Evolutionary conservation across 2,888 invertebrate species (phyloP).

Genomic region (Tanytarsus gracilentus): DNA sequence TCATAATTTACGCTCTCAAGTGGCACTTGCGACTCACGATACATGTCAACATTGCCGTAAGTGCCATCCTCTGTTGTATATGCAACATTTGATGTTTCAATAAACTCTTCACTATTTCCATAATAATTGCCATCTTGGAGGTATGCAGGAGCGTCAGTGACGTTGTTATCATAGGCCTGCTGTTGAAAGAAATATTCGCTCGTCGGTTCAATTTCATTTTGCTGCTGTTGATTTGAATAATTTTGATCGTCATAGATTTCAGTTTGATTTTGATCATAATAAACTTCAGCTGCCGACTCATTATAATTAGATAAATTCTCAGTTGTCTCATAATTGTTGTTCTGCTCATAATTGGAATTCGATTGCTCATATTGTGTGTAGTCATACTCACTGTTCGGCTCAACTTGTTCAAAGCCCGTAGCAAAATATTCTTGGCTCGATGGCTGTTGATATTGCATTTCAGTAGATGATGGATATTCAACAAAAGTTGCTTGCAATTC

Average conservation of each 20-base stretch:
- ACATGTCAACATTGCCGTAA: background rate
- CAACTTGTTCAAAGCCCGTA: background rate
- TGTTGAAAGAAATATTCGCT: background rate
- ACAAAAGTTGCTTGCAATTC: conserved; percentile 12
- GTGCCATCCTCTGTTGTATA: background rate
- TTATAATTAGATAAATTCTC: background rate
- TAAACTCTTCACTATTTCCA: background rate
- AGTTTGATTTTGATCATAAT: background rate
- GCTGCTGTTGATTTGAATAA: conserved; percentile 12
- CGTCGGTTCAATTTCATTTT: background rate
- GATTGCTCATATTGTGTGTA: conserved; percentile 14
- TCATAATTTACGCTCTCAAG: conserved; percentile 26
- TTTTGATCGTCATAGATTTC: conserved; percentile 16
- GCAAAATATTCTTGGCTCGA: background rate
- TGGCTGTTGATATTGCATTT: background rate
- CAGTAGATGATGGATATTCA: background rate
- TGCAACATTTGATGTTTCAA: conserved; percentile 11
- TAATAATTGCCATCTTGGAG: conserved; percentile 16
- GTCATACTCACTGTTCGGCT: background rate
- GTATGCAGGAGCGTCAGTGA: background rate
- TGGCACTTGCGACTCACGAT: conserved; percentile 8
- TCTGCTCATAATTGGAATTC: conserved; percentile 26
- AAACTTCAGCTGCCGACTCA: too few relatives aligned
- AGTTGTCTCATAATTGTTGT: conserved; percentile 1
- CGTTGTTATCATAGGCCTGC: background rate